Evolutionary conservation across 2,113 vertebrate species (phyloP).

Genomic region (Mirza zaza): DNA sequence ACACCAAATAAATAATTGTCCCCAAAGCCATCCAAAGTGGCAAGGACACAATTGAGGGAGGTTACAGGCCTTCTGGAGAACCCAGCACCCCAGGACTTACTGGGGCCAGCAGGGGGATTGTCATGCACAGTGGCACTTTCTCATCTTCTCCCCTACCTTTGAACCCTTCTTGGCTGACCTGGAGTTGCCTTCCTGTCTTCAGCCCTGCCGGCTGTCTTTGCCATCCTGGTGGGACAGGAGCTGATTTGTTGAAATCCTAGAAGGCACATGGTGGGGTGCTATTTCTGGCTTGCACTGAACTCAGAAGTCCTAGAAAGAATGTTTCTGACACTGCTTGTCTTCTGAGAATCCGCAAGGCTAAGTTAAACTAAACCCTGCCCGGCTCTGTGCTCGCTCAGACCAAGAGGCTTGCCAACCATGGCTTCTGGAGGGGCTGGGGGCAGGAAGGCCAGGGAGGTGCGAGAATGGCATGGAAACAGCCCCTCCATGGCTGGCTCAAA

Average conservation of each 20-base stretch:
- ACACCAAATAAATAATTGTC: neutral
- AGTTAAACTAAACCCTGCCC: neutral
- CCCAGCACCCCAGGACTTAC: too few relatives aligned
- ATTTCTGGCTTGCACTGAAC: conserved; percentile 36
- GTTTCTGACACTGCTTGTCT: neutral
- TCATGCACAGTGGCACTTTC: rapidly evolving
- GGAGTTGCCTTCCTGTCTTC: neutral
- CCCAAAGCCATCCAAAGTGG: neutral
- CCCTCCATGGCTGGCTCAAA: neutral
- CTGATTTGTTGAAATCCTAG: neutral
- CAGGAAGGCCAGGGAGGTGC: too few relatives aligned
- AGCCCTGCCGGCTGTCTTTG: neutral
- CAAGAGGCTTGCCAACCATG: neutral
- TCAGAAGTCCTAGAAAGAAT: conserved; percentile 61
- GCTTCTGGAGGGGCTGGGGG: neutral
- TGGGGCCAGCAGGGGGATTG: neutral
- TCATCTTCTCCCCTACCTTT: neutral
- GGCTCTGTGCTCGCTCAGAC: neutral
- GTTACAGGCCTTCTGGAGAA: neutral
- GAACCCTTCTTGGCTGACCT: neutral
- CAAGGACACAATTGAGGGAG: neutral
- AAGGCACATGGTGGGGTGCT: neutral
- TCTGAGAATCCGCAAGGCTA: neutral
- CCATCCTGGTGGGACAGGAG: neutral
- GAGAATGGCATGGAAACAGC: neutral